phyloP scores from a whole-genome alignment of 2,113 vertebrate species.

The Pachycephala philippinensis region DNA sequence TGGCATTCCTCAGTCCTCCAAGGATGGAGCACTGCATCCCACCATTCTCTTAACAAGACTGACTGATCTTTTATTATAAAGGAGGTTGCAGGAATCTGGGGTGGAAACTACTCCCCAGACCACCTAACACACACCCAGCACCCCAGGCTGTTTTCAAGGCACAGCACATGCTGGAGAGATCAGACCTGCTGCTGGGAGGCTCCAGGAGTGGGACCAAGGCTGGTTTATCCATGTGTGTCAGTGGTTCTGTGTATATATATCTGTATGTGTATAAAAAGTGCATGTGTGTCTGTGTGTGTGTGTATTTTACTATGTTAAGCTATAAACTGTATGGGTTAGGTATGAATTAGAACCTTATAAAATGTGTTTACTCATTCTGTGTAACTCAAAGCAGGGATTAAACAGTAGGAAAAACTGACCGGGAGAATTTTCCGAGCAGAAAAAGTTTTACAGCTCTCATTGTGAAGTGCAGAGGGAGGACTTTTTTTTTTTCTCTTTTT shows the following conservation, averaged over 20 bases:
- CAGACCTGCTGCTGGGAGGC: background rate
- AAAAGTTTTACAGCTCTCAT: slow-evolving; percentile 68
- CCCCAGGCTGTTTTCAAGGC: background rate
- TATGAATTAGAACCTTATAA: slow-evolving; percentile 76
- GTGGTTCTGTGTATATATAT: background rate
- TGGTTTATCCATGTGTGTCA: background rate
- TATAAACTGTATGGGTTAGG: slow-evolving; percentile 61
- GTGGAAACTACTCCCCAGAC: background rate
- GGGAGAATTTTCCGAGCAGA: slow-evolving; percentile 68
- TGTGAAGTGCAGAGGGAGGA: slow-evolving; percentile 50
- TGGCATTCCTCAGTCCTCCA: background rate
- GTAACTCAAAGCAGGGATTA: slow-evolving; percentile 71
- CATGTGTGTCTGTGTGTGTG: background rate
- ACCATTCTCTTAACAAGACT: background rate
- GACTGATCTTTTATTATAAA: background rate
- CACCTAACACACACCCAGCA: background rate
- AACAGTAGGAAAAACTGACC: slow-evolving; percentile 77
- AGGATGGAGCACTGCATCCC: rapidly evolving
- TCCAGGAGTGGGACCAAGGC: background rate
- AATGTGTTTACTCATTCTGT: slow-evolving; percentile 71
- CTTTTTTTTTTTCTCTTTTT: background rate
- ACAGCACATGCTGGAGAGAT: background rate
- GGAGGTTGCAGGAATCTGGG: background rate
- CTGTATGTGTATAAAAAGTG: background rate
- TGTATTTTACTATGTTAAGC: slow-evolving; percentile 56